Evolutionary conservation across 2,113 vertebrate genomes (phyloP).

Genomic region (Daphoenositta chrysoptera): DNA sequence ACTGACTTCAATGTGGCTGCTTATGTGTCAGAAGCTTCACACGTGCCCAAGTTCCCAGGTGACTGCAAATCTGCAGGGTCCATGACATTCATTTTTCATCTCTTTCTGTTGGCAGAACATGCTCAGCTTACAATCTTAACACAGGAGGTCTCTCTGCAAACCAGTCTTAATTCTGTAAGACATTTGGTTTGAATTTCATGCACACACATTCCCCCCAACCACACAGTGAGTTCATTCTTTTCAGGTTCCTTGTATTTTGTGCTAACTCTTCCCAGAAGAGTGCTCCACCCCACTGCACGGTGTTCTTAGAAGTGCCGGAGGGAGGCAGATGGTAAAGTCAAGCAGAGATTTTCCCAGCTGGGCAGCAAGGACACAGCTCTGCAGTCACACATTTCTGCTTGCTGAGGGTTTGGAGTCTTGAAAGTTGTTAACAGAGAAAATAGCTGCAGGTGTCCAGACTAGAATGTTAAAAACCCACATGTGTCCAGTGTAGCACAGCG

Average conservation of each 20-base stretch:
- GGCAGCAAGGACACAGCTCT: background rate
- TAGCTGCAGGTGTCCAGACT: background rate
- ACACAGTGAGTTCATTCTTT: slow-evolving; percentile 48
- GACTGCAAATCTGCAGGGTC: background rate
- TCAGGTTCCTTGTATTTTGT: background rate
- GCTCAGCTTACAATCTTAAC: slow-evolving; percentile 1
- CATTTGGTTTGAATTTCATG: slow-evolving; percentile 55
- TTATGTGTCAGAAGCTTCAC: background rate
- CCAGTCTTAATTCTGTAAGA: background rate
- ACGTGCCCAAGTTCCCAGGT: background rate
- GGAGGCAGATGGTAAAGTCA: background rate
- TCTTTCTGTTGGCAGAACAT: background rate
- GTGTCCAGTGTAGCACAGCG: background rate
- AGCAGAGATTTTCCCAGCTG: background rate
- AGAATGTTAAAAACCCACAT: background rate
- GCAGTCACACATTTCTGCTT: background rate
- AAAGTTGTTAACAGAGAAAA: background rate
- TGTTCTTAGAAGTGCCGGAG: background rate
- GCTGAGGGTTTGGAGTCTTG: background rate
- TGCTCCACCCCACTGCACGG: accelerated
- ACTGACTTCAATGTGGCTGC: background rate
- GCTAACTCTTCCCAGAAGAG: slow-evolving; percentile 21
- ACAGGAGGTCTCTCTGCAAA: background rate
- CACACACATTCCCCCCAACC: background rate
- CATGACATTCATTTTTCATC: background rate